phyloP scores from a whole-genome alignment of 2,888 invertebrate genomes.

The Coremacera marginata region DNA sequence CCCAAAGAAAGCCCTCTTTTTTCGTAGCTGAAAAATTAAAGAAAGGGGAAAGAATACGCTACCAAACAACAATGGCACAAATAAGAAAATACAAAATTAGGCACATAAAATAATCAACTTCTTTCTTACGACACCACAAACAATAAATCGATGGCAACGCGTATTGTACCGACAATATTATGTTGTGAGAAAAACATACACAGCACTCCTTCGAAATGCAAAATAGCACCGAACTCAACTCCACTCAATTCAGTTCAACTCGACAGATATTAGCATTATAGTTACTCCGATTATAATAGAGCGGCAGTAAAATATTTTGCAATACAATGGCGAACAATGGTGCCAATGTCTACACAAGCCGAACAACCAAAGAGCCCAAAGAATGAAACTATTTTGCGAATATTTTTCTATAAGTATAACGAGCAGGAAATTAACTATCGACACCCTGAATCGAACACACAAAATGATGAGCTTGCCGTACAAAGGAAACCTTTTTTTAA shows the following conservation, averaged over 20 bases:
- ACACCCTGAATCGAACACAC: conserved; percentile 21
- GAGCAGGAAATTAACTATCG: conserved; percentile 34
- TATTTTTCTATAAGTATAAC: conserved; percentile 7
- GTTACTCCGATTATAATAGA: conserved; percentile 24
- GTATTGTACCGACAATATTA: conserved; percentile 47
- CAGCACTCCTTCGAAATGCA: conserved; percentile 49
- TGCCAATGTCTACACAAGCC: not conserved
- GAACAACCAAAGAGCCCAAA: not conserved
- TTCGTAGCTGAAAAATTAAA: not conserved
- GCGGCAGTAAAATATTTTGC: conserved; percentile 12
- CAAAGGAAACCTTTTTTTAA: not conserved
- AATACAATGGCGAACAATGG: conserved; percentile 13
- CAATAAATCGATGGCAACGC: conserved; percentile 16
- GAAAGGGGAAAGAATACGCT: conserved; percentile 11
- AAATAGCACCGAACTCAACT: no score
- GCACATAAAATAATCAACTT: conserved; percentile 23
- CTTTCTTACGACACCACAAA: conserved; percentile 32
- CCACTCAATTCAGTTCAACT: not conserved
- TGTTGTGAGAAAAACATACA: conserved; percentile 64
- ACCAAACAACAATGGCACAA: conserved; percentile 48
- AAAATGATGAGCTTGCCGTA: not conserved
- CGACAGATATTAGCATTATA: conserved; percentile 15
- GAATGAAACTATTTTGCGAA: conserved; percentile 3
- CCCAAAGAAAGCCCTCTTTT: no score
- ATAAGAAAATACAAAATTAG: conserved; percentile 26